Evolutionary conservation across 2,113 vertebrate genomes (phyloP).

Genomic region (Ginglymostoma cirratum): DNA sequence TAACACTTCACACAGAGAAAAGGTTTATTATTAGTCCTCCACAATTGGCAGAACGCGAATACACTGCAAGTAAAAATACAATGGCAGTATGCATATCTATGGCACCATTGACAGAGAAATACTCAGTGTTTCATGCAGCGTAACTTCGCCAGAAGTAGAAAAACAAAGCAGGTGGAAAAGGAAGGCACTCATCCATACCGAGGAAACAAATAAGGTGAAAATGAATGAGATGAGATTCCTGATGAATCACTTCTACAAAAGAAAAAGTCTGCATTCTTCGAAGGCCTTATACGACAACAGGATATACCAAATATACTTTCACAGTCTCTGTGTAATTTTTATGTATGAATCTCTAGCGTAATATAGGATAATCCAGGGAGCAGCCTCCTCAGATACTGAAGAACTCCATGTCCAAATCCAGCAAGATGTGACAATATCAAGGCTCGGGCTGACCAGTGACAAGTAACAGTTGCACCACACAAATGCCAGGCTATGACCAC

Average conservation of each 20-base stretch:
- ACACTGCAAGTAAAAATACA: not conserved
- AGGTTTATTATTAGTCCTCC: not conserved
- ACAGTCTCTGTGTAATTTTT: not conserved
- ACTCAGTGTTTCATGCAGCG: not conserved
- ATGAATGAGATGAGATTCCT: not conserved
- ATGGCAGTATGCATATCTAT: not conserved
- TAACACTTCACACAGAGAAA: not conserved
- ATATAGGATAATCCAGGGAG: not conserved
- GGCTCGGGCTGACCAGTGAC: too few species aligned
- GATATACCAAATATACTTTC: not conserved
- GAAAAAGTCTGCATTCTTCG: not conserved
- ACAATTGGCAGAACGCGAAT: not conserved
- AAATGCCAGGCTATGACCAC: too few species aligned
- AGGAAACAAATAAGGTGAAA: not conserved
- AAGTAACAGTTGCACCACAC: too few species aligned
- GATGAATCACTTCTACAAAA: not conserved
- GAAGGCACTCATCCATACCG: not conserved
- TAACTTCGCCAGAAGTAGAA: not conserved
- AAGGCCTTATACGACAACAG: not conserved
- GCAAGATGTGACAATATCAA: too few species aligned
- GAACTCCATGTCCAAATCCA: too few species aligned
- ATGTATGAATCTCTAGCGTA: not conserved
- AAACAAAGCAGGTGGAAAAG: not conserved
- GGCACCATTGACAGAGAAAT: not conserved
- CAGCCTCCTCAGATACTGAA: not conserved